Evolutionary conservation across 1,140 invertebrate genomes (phyloP), one percentile per base, ranked within the genome.

Genomic region (Ceratina australensis): DNA sequence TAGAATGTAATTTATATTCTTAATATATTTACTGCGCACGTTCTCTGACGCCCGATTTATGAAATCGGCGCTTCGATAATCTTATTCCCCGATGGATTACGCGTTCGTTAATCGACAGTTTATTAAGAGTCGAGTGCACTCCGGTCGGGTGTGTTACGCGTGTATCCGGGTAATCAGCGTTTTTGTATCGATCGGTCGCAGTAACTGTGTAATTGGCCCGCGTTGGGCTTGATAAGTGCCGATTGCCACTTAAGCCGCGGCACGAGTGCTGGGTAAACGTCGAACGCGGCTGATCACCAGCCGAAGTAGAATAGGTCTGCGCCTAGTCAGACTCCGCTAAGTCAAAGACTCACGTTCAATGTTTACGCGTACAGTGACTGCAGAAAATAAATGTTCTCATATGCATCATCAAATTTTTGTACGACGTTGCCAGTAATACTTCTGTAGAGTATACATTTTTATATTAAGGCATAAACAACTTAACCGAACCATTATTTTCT

Each of bases 211-310:
- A 56, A 47, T 3, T 12, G 7, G 16, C 5, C 22, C 15, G 8
- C 15, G 13, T 52, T 49, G 57, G 20, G 33, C 33, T 61, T 75
- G 49, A 75, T 66, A 68, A 61, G 49, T 52, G 57, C 18, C 67
- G 65, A 69, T 76, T 52, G 56, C 47, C 57, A 61, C 66, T 71
- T 47, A 10, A 42, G 3, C 24, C 15, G n/a, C 7, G 64, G 13
- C 24, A 47, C 64, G 24, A 75, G 73, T 61, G 67, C 13, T 61
- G 2, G 26, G 57, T 26, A 71, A 42, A 61, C 16, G 15, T n/a
- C 15, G 33, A 10, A 20, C 10, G 2, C 22, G 20, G 47, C 16
- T 20, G 56, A 47, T 61, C 28, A 42, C 33, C 33, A 8, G 18
- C 15, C 16, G 16, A 61, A 77, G 74, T 77, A 54, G 74, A 71